These are phyloP conservation scores for Leptopterna dolabrata DNA, from an alignment of 2,888 invertebrate genomes.

Conservation along the genomic window DNA sequence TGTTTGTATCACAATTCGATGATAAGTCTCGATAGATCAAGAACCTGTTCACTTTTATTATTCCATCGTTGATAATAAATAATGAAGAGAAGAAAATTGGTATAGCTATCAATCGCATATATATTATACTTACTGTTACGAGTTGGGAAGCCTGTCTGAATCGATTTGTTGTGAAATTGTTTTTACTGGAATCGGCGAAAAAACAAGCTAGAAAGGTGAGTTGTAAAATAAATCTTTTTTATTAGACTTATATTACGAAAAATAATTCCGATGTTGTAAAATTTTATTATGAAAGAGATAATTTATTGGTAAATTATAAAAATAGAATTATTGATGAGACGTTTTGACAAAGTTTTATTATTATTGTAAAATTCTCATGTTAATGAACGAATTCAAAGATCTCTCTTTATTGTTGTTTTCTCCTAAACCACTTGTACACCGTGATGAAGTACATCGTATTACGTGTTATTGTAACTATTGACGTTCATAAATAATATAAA, in stretches of 20 bases:
- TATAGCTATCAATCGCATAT: too few species aligned
- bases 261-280: not conserved
- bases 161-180: not conserved
- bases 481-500: too few species aligned
- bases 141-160: not conserved
- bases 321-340: slow-evolving; percentile 3
- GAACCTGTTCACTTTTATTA: too few species aligned
- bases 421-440: not conserved
- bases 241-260: not conserved
- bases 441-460: too few species aligned
- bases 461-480: too few species aligned
- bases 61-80: too few species aligned
- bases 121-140: too few species aligned
- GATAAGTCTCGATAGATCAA: too few species aligned
- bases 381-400: slow-evolving; percentile 36
- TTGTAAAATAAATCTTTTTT: not conserved
- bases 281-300: not conserved
- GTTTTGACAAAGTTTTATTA: slow-evolving; percentile 22
- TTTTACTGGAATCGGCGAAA: not conserved
- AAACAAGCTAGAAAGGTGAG: not conserved
- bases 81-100: too few species aligned
- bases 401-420: not conserved
- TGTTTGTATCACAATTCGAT: too few species aligned
- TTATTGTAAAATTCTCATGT: slow-evolving; percentile 34
- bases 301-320: slow-evolving; percentile 12